These are phyloP conservation scores for Neotoxoptera formosana DNA, from an alignment of 1,140 invertebrate species.

Conservation along the genomic window DNA sequence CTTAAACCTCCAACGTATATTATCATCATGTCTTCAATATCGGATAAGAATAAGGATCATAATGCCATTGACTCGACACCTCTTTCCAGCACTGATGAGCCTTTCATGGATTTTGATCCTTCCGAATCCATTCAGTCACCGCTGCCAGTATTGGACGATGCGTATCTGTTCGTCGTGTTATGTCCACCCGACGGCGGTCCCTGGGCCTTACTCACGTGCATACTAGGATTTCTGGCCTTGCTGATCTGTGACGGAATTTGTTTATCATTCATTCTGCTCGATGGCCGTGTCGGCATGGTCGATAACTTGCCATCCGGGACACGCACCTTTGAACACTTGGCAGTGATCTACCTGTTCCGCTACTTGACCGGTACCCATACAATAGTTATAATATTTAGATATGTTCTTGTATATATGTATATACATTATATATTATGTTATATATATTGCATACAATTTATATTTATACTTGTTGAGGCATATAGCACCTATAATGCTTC, in stretches of 20 bases:
- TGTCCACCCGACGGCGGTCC: background rate
- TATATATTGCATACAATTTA: background rate
- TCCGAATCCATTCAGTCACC: background rate
- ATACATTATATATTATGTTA: background rate
- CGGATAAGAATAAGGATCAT: background rate
- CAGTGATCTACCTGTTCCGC: background rate
- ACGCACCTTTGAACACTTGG: background rate
- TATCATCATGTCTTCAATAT: background rate
- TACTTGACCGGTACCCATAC: background rate
- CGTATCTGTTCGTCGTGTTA: background rate
- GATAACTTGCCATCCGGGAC: background rate
- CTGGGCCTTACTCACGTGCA: background rate
- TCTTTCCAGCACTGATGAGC: background rate
- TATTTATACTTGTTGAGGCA: background rate
- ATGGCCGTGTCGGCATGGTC: background rate
- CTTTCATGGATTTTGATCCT: background rate
- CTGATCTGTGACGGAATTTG: background rate
- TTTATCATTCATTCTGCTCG: background rate
- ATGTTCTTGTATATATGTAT: background rate
- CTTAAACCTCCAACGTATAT: background rate
- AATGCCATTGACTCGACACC: background rate
- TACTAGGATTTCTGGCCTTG: background rate
- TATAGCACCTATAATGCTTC: too few species aligned
- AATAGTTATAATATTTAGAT: background rate
- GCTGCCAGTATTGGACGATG: background rate